Evolutionary conservation across 2,888 invertebrate genomes (phyloP), one percentile per base, ranked within the genome.

Genomic region (Amiota minor): DNA sequence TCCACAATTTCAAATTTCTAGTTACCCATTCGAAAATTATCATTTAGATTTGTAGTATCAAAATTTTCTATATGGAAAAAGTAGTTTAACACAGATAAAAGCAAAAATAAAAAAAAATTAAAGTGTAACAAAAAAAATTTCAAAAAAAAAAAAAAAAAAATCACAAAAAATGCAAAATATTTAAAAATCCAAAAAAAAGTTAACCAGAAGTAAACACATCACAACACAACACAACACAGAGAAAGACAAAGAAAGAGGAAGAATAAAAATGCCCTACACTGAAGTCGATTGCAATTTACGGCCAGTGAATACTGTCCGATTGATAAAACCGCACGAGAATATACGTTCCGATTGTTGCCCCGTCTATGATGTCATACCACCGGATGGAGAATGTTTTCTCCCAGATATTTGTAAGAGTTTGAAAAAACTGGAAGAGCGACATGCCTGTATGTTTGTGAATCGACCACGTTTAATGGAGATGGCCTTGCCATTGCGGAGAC

Each of bases 281-380:
- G 72, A 76, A 18, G 74, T 81, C 8, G 82, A 80, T 49, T 80
- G 82, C 55, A 82, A 82, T 61, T 77, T 82, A 11, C 82, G 81
- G 73, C 82, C 82, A 3, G 76, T 76, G 71, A 20, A 77, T 1
- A 80, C 82, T 11, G 79, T 80, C 4, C 72, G 72, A 18, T 77
- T 81, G 1, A 77, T 70, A 35, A 18, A 78, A 2, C 68, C 70
- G 14, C n/a, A n/a, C 35, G 80, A 85, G 4, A 75, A 18, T 55
- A 70, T 73, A 0, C 81, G 82, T 46, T 72, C 85, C 11, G 83
- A 82, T 23, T 88, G 87, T 49, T 88, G 87, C 74, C 77, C 68
- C 4, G 72, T 81, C 8, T 74, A 72, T 0, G 75, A 84, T 1
- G 75, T 71, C 0, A 74, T 87, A 49, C 85, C 85, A 1, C 67